Base-by-base conservation (phyloP, 2,888 invertebrate genomes). In the Scaptodrosophila latifasciaeformis region DNA sequence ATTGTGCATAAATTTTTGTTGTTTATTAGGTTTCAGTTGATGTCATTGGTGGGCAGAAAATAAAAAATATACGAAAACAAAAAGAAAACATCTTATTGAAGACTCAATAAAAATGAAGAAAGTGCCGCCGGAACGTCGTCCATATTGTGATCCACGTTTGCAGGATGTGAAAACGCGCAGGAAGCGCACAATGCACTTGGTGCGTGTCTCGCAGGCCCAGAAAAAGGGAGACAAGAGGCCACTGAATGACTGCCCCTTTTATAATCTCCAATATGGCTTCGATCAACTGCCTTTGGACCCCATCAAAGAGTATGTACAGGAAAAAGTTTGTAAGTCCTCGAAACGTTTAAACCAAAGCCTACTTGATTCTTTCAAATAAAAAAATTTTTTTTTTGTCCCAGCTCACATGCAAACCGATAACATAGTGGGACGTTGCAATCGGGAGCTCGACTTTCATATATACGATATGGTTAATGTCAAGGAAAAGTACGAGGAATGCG, bases 201-300 rank as follows among this genome's bases (percentile, higher is more conserved):
- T 42, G 5, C 31, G 53, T 5, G 44, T 47, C 9, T 42, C 31
- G 0, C 59, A 52, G 54, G 55, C 15, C 2, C 54, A n/a, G 0
- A 61, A 65, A 29, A 74, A 70, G 34, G 45, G 48, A 7, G 70
- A 62, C 27, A 74, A 67, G 31, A 49, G 84, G 6, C 79, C 75
- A 6, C 60, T 85, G 18, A 84, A 84, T 37, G 86, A 86, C 54
- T 82, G 82, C 29, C 86, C 86, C 3, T 86, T 86, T 50, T 87
- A 85, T 61, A 64, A 67, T 27, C 71, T 85, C 48, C 57, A 66
- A 27, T 85, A 87, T 58, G 55, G 70, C 15, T 74, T 71, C 21
- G 86, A 86, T 62, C 83, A 87, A 49, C 62, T 87, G 63, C 87
- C 87, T 1, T 59, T 87, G 21, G 87, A 87, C 75, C 87, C 87